These are phyloP conservation scores for Aquatica leii DNA, from an alignment of 2,888 invertebrate genomes.

Conservation along the genomic window DNA sequence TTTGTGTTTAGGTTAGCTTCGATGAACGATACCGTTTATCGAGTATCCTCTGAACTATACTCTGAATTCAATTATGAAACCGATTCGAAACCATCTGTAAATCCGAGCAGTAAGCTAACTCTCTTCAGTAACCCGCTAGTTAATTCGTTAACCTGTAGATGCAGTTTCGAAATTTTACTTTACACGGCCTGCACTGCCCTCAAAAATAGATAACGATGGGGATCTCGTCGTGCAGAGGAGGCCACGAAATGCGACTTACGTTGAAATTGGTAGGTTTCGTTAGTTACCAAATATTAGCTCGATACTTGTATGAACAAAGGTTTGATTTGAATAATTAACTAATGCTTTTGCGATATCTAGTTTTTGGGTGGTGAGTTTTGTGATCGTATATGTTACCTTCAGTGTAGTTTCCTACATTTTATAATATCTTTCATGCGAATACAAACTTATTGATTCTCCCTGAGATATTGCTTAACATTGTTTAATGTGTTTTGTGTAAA, in stretches of 20 bases:
- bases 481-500: no score
- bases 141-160: constrained; percentile 68
- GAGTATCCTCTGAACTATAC: constrained; percentile 78
- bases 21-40: neutral
- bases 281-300: no score
- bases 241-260: constrained; percentile 47
- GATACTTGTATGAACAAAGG: no score
- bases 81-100: constrained; percentile 53
- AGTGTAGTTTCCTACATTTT: no score
- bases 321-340: no score
- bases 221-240: constrained; percentile 70
- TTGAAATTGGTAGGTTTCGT: constrained; percentile 70
- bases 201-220: constrained; percentile 70
- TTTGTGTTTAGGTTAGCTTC: neutral
- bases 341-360: no score
- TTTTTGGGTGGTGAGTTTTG: no score
- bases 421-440: no score
- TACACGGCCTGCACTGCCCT: constrained; percentile 61
- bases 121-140: no score
- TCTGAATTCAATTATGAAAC: constrained; percentile 72
- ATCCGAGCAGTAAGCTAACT: constrained; percentile 58
- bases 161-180: constrained; percentile 78
- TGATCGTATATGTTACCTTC: no score
- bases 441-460: no score
- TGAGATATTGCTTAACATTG: no score